Conservation (phyloP, 2,888 invertebrate species). For the Hydropsyche betteni region DNA sequence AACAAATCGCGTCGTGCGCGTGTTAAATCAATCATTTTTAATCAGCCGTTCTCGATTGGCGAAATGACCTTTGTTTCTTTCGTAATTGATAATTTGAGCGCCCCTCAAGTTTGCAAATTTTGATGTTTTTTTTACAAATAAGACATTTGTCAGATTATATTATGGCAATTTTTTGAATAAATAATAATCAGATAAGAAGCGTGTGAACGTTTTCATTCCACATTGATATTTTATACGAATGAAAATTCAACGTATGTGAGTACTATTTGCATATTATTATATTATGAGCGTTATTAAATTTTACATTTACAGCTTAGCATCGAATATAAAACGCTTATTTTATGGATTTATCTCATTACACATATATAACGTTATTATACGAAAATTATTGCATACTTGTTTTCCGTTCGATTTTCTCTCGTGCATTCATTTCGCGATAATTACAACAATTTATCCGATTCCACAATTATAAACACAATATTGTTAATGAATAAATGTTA, state of each 20-base stretch:
- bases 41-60: background rate
- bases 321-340: conserved; percentile 23
- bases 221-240: background rate
- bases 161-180: no score
- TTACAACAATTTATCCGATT: background rate
- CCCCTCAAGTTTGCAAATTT: no score
- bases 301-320: conserved; percentile 16
- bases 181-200: background rate
- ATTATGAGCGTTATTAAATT: conserved; percentile 28
- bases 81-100: no score
- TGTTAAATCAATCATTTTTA: conserved; percentile 27
- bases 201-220: background rate
- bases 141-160: no score
- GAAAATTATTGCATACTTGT: conserved; percentile 22
- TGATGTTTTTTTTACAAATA: no score
- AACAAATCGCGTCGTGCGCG: conserved; percentile 5
- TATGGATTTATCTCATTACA: conserved; percentile 24
- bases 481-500: conserved; percentile 7
- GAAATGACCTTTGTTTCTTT: no score
- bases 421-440: background rate
- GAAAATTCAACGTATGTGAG: conserved; percentile 18
- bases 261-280: conserved; percentile 17
- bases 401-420: conserved; percentile 24
- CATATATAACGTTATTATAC: conserved; percentile 22
- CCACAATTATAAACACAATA: background rate